phyloP scores from a whole-genome alignment of 2,888 invertebrate genomes.

The Eristalis arbustorum region DNA sequence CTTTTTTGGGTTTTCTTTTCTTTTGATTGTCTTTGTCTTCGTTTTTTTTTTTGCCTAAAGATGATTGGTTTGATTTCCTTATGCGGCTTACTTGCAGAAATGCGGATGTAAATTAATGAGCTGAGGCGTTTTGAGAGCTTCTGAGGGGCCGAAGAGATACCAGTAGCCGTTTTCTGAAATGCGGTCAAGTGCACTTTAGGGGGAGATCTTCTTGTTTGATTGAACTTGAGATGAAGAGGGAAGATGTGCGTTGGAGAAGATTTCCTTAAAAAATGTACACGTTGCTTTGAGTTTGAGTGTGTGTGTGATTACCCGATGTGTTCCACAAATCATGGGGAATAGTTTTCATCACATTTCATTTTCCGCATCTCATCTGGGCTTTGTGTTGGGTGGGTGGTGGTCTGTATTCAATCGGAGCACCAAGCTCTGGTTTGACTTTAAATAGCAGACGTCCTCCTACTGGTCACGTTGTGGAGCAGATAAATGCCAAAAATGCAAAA shows the following conservation, averaged over 20 bases:
- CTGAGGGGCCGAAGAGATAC: neutral
- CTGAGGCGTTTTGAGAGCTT: neutral
- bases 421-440: too few species aligned
- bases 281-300: neutral
- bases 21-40: neutral
- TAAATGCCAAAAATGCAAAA: too few species aligned
- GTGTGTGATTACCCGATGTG: neutral
- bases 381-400: too few species aligned
- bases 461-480: too few species aligned
- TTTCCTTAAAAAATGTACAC: neutral
- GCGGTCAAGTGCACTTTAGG: neutral
- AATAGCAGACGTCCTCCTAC: too few species aligned
- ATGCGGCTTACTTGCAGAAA: neutral
- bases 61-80: constrained; percentile 25
- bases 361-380: too few species aligned
- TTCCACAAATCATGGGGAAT: too few species aligned
- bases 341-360: too few species aligned
- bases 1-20: neutral
- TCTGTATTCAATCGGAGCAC: too few species aligned
- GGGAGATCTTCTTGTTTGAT: neutral
- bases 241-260: neutral
- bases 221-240: neutral
- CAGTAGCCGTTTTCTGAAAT: neutral
- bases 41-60: neutral
- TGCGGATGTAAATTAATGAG: constrained; percentile 17